Conservation (phyloP, 2,888 invertebrate genomes). For the Willowsia nigromaculata region DNA sequence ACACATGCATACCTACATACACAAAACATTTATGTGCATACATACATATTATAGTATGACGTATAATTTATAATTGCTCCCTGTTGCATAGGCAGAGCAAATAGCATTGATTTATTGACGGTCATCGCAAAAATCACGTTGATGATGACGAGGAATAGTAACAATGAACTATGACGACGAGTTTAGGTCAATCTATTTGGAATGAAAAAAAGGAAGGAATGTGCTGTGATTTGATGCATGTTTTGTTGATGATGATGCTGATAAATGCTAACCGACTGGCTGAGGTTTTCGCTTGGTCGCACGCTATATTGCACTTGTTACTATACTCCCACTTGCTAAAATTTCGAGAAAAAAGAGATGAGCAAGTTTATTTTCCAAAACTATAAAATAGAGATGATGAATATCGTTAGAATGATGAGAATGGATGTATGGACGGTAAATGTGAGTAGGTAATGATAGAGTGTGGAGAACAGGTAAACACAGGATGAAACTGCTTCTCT, state of each 20-base stretch:
- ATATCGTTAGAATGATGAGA: not conserved
- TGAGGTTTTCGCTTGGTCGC: slow-evolving; percentile 27
- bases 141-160: not conserved
- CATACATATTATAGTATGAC: no score
- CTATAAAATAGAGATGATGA: not conserved
- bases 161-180: slow-evolving; percentile 38
- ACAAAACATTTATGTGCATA: not conserved
- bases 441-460: not conserved
- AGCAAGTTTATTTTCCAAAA: slow-evolving; percentile 8
- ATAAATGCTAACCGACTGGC: not conserved
- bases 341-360: not conserved
- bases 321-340: no score
- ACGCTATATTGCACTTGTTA: no score
- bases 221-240: slow-evolving; percentile 5
- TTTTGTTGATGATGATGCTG: not conserved
- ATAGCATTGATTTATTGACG: slow-evolving; percentile 27
- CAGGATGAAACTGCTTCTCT: slow-evolving; percentile 29
- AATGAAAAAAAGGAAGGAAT: not conserved
- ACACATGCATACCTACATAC: not conserved
- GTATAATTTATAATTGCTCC: not conserved
- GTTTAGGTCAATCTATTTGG: not conserved
- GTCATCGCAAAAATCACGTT: not conserved
- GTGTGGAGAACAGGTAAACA: slow-evolving; percentile 28
- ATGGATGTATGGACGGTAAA: not conserved
- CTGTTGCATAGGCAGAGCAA: not conserved